Percentiles rank a stretch among this genome's conserved stretches.
These are phyloP conservation scores for Mycetomoellerius zeteki DNA, from an alignment of 1,140 invertebrate species.

Conservation along the genomic window DNA sequence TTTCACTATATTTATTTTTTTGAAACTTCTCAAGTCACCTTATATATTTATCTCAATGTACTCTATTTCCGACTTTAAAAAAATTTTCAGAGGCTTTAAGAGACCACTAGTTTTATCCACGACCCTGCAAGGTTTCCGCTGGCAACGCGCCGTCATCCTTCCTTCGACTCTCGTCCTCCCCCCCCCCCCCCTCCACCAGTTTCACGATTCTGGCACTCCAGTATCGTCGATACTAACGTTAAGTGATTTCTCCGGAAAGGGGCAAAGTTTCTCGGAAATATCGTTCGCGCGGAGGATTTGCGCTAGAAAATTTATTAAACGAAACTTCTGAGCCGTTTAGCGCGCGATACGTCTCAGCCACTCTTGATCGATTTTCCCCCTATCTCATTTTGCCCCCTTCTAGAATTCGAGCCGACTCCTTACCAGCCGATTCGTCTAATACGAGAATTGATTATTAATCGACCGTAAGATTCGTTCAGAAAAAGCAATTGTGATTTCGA, in stretches of 20 bases:
- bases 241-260: conserved; percentile 69
- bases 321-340: conserved; percentile 75
- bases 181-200: neutral
- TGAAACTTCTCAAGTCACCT: neutral
- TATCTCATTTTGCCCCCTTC: conserved; percentile 16
- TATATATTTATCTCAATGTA: conserved; percentile 34
- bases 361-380: conserved; percentile 14
- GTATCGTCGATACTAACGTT: conserved; percentile 60
- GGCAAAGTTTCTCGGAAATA: conserved; percentile 61
- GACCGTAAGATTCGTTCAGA: conserved; percentile 67
- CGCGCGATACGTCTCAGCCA: conserved; percentile 39
- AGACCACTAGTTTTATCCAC: neutral
- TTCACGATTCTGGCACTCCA: conserved; percentile 20
- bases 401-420: conserved; percentile 18
- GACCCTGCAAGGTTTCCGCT: conserved; percentile 15
- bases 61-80: neutral
- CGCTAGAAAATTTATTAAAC: conserved; percentile 72
- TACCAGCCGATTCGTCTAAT: conserved; percentile 53
- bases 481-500: conserved; percentile 40
- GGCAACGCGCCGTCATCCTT: neutral
- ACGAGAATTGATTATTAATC: conserved; percentile 72
- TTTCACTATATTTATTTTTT: neutral
- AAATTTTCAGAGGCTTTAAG: conserved; percentile 21
- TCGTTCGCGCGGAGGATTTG: conserved; percentile 48
- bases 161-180: neutral